Percentiles rank a stretch among this genome's conserved stretches.
phyloP scores from a whole-genome alignment of 64 coral and sea anemone genomes.

The Montipora foliosa region DNA sequence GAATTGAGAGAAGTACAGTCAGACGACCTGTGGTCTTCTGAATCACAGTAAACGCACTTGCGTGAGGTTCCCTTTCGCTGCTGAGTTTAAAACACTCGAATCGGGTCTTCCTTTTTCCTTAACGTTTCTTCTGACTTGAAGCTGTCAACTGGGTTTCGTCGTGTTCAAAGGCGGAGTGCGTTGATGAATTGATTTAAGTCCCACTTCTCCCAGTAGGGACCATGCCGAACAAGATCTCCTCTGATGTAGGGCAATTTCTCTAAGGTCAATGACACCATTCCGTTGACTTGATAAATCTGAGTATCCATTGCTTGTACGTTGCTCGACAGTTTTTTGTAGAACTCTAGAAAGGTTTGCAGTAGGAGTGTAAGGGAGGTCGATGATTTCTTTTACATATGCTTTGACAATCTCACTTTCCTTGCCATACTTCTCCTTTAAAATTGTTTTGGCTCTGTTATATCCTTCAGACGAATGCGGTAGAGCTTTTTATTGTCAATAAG shows the following conservation, averaged over 20 bases:
- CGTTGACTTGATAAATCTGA: background rate
- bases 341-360: background rate
- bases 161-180: background rate
- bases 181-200: background rate
- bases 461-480: background rate
- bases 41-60: too few relatives aligned
- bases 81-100: slow-evolving; percentile 1
- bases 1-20: background rate
- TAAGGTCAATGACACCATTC: background rate
- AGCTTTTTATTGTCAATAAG: background rate
- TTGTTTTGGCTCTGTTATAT: slow-evolving; percentile 8
- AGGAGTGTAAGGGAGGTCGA: background rate
- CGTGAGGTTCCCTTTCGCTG: background rate
- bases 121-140: slow-evolving; percentile 10
- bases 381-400: background rate
- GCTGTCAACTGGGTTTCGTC: background rate
- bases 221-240: background rate
- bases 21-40: background rate
- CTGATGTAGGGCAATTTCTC: background rate
- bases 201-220: background rate
- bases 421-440: background rate
- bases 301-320: background rate
- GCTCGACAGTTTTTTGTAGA: background rate
- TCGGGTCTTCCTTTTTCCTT: background rate
- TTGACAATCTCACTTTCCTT: background rate